Conservation (phyloP, 2,888 invertebrate species). For the Loripinus fragilis region DNA sequence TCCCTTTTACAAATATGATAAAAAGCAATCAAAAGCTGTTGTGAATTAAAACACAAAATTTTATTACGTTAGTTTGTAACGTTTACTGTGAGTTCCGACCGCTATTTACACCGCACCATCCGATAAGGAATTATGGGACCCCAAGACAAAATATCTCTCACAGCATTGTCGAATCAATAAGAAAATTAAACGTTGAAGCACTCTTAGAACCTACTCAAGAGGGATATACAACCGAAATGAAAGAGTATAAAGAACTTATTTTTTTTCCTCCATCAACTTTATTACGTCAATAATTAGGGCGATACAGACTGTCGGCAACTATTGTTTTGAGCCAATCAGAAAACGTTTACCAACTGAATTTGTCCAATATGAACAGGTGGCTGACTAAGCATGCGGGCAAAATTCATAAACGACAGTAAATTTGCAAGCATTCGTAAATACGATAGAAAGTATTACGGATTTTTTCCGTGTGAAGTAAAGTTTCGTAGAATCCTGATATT, state of each 20-base stretch:
- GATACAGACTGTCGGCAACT: background rate
- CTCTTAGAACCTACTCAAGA: slow-evolving; percentile 2
- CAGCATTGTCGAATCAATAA: slow-evolving; percentile 10
- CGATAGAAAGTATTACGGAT: no score
- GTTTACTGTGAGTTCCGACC: background rate
- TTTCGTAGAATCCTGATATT: no score
- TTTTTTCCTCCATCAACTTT: background rate
- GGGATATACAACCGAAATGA: slow-evolving; percentile 11
- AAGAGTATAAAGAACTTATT: background rate
- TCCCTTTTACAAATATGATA: background rate
- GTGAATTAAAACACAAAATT: no score
- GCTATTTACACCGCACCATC: slow-evolving; percentile 8
- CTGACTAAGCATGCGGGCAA: background rate
- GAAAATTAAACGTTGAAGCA: slow-evolving; percentile 17
- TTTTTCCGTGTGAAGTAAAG: no score
- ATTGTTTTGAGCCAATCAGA: slow-evolving; percentile 2
- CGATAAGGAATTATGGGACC: slow-evolving; percentile 3
- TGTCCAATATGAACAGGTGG: background rate
- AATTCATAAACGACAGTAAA: no score
- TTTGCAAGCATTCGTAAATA: no score
- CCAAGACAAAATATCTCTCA: background rate
- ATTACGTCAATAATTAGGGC: background rate
- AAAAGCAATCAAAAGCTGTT: background rate
- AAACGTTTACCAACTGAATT: background rate
- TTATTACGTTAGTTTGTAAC: background rate